Percentiles rank a stretch among this genome's conserved stretches.
Conservation (phyloP, 2,888 invertebrate species). For the Xestia xanthographa region DNA sequence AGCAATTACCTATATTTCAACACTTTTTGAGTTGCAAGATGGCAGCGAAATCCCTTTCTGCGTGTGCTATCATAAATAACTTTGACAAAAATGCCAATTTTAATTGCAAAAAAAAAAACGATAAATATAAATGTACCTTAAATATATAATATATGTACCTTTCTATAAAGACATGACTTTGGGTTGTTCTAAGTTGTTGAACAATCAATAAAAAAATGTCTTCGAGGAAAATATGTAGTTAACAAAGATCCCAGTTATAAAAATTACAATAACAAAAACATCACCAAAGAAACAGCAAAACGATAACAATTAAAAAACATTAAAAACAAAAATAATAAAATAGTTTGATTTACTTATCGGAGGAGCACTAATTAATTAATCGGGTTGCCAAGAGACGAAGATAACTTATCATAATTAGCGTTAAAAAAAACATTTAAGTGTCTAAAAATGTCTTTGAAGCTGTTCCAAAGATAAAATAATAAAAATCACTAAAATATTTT, state of each 20-base stretch:
- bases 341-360: slow-evolving; percentile 35
- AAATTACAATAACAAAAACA: slow-evolving; percentile 9
- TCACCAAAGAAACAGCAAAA: slow-evolving; percentile 8
- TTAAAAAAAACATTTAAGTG: slow-evolving; percentile 52
- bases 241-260: not conserved
- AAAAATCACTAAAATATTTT: slow-evolving; percentile 26
- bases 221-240: not conserved
- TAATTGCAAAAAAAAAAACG: not conserved
- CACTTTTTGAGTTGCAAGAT: not conserved
- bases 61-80: not conserved
- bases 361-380: slow-evolving; percentile 62
- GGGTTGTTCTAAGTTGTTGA: not conserved
- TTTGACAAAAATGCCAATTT: not conserved
- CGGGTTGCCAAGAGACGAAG: slow-evolving; percentile 51
- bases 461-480: slow-evolving; percentile 34
- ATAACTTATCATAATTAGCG: slow-evolving; percentile 66
- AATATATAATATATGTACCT: no score
- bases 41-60: not conserved
- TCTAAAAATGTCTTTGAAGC: slow-evolving; percentile 54
- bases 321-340: slow-evolving; percentile 21
- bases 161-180: no score
- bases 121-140: no score
- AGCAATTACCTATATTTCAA: not conserved
- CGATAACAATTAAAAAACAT: slow-evolving; percentile 23
- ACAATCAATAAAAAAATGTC: not conserved